These are phyloP conservation scores for Diadophis punctatus DNA, from an alignment of 2,113 vertebrate genomes.

Conservation along the genomic window DNA sequence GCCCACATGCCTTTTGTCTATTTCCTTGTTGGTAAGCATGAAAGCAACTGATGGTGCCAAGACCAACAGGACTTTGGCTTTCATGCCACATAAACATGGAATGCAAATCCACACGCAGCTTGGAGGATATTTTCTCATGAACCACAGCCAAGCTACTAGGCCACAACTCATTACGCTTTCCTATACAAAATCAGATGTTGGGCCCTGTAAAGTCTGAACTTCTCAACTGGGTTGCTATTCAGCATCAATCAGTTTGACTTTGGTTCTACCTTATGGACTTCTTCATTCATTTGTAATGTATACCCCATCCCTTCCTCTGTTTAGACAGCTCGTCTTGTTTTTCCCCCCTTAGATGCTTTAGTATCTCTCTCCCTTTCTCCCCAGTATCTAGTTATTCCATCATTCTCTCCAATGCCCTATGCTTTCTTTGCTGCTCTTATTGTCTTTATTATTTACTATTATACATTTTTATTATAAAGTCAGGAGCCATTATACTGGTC, in stretches of 20 bases:
- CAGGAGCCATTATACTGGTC: background rate
- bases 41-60: background rate
- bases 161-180: background rate
- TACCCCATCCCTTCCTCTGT: background rate
- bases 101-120: background rate
- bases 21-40: background rate
- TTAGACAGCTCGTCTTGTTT: background rate
- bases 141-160: background rate
- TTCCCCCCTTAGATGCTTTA: background rate
- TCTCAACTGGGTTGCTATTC: no score
- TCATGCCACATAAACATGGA: background rate
- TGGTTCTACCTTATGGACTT: background rate
- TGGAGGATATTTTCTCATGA: background rate
- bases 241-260: background rate
- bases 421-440: background rate
- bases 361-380: background rate
- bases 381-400: background rate
- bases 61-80: background rate
- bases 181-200: background rate
- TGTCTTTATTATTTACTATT: background rate
- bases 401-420: background rate
- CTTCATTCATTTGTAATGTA: background rate
- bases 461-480: background rate
- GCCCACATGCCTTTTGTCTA: background rate
- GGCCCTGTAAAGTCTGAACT: no score